Percentiles rank a stretch among this genome's conserved stretches.
Evolutionary conservation across 2,113 vertebrate species (phyloP).

Genomic region (Athene cunicularia): DNA sequence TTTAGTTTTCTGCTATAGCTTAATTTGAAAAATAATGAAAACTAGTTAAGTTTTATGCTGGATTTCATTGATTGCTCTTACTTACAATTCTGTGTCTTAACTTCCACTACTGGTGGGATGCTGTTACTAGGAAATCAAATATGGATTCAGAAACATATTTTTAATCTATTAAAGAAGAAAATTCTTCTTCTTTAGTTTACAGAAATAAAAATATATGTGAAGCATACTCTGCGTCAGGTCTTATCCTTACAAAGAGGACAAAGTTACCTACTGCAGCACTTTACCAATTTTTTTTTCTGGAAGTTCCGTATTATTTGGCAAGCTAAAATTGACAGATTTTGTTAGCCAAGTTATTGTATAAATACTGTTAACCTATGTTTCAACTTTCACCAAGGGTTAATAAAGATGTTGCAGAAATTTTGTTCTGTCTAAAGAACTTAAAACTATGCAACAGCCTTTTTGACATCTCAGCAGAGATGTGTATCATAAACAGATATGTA

Average conservation of each 20-base stretch:
- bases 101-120: conserved; percentile 42
- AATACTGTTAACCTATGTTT: conserved; percentile 82
- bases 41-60: conserved; percentile 65
- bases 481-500: conserved; percentile 92
- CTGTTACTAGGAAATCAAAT: conserved; percentile 47
- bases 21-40: conserved; percentile 72
- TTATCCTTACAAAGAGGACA: conserved; percentile 47
- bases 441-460: conserved; percentile 88
- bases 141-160: conserved; percentile 39
- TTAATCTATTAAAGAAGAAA: conserved; percentile 28
- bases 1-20: conserved; percentile 34
- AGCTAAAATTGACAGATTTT: conserved; percentile 72
- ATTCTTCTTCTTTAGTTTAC: conserved; percentile 41
- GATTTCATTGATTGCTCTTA: conserved; percentile 58
- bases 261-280: conserved; percentile 66
- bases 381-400: conserved; percentile 87
- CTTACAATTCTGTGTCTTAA: conserved; percentile 55
- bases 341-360: conserved; percentile 69
- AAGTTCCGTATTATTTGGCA: conserved; percentile 67
- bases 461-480: conserved; percentile 90
- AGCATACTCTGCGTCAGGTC: conserved; percentile 31
- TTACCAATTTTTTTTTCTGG: conserved; percentile 39
- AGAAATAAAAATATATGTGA: conserved; percentile 34
- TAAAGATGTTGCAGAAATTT: conserved; percentile 84
- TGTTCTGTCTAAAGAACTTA: conserved; percentile 83